These are phyloP conservation scores for Brienomyrus brachyistius DNA, from an alignment of 2,113 vertebrate genomes.

Conservation along the genomic window DNA sequence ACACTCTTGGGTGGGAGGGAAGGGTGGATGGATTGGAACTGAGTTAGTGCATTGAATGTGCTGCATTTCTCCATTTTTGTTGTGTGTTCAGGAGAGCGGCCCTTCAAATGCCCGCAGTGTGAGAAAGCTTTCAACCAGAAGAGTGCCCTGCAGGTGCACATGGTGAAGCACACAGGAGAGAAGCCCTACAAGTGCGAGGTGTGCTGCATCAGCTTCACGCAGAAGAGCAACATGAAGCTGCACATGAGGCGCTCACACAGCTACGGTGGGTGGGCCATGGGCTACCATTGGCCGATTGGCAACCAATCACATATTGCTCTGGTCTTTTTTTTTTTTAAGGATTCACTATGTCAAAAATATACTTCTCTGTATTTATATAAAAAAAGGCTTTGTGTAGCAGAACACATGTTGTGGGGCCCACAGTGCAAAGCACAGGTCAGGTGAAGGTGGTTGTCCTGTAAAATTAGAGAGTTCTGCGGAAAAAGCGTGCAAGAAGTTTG, in stretches of 20 bases:
- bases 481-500: not conserved
- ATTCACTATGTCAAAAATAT: not conserved
- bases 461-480: not conserved
- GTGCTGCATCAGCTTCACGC: slow-evolving; percentile 88
- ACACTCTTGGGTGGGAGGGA: not conserved
- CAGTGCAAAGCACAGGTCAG: not conserved
- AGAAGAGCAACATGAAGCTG: slow-evolving; percentile 99
- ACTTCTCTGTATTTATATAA: not conserved
- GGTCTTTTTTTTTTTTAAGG: not conserved
- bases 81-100: slow-evolving; percentile 75
- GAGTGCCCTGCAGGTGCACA: slow-evolving; percentile 92
- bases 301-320: not conserved
- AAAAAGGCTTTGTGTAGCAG: not conserved
- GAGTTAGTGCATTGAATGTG: not conserved
- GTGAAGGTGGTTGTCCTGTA: not conserved
- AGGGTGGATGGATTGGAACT: not conserved
- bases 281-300: not conserved
- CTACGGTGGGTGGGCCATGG: slow-evolving; percentile 60
- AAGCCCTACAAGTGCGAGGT: slow-evolving; percentile 88
- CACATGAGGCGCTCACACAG: slow-evolving; percentile 91
- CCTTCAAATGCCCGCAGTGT: slow-evolving; percentile 82
- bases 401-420: not conserved
- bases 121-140: slow-evolving; percentile 99
- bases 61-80: not conserved
- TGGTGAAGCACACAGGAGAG: slow-evolving; percentile 96